Conservation (phyloP, 2,797 vertebrate species). For the Pristis pectinata region DNA sequence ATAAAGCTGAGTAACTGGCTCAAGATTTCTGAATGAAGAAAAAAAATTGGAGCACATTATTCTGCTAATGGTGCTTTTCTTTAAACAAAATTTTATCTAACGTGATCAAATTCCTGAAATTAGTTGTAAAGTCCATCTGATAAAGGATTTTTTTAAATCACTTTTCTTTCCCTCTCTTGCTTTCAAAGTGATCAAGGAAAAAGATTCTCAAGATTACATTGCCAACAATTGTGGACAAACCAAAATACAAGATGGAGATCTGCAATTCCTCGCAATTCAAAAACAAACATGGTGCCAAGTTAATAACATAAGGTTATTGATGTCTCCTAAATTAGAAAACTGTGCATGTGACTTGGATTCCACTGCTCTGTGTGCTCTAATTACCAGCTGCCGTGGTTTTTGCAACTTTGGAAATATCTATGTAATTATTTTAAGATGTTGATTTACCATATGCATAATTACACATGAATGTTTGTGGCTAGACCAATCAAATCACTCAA, state of each 20-base stretch:
- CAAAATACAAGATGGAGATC: background rate
- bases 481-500: background rate
- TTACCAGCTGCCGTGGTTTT: too few species aligned
- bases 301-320: background rate
- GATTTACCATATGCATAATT: too few species aligned
- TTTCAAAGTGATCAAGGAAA: background rate
- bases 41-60: background rate
- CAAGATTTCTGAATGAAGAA: conserved; percentile 64
- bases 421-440: too few species aligned
- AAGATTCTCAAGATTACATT: background rate
- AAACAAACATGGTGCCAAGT: background rate
- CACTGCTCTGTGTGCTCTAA: too few species aligned
- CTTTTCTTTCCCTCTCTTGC: background rate
- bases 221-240: background rate
- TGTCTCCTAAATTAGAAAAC: too few species aligned
- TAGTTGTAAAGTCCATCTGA: background rate
- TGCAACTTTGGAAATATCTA: too few species aligned
- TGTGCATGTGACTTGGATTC: too few species aligned
- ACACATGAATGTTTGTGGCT: background rate
- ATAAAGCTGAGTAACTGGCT: conserved; percentile 87
- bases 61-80: background rate
- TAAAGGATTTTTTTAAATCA: background rate
- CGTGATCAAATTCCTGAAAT: background rate
- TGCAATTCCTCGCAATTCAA: background rate
- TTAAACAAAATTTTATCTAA: background rate